Evolutionary conservation across 1,140 invertebrate species (phyloP).

Genomic region (Bilobella aurantiaca): DNA sequence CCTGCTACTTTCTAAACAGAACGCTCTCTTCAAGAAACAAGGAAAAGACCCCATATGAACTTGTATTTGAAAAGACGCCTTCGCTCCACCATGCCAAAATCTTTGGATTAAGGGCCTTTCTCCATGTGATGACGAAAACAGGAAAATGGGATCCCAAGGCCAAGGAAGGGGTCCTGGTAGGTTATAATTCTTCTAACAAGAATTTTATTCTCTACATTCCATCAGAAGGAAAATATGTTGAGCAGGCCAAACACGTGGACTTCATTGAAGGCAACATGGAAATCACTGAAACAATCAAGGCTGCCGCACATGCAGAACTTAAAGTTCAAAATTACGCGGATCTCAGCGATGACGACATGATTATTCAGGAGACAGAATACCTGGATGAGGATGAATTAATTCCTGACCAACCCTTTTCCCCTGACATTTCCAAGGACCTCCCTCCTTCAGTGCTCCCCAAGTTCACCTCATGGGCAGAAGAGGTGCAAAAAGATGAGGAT

Average conservation of each 20-base stretch:
- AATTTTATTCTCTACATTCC: not conserved
- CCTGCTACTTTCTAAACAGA: constrained; percentile 6
- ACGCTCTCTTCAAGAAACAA: constrained; percentile 10
- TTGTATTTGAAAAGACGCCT: constrained; percentile 14
- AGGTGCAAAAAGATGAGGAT: not conserved
- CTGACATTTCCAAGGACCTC: not conserved
- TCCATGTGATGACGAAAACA: constrained; percentile 23
- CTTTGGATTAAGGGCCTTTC: constrained; percentile 23
- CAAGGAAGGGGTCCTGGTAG: constrained; percentile 9
- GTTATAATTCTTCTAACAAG: not conserved
- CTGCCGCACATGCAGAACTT: constrained; percentile 36
- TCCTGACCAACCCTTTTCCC: not conserved
- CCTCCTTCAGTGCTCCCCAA: not conserved
- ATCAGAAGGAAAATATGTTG: not conserved
- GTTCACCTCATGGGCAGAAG: not conserved
- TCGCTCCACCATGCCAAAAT: constrained; percentile 8
- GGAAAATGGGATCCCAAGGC: not conserved
- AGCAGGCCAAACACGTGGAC: not conserved
- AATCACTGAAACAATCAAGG: constrained; percentile 9
- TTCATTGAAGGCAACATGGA: constrained; percentile 27
- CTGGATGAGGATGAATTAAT: not conserved
- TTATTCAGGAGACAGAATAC: not conserved
- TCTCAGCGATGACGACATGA: not conserved
- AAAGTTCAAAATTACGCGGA: not conserved
- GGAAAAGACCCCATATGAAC: constrained; percentile 20